Base-by-base conservation (phyloP, 1,140 invertebrate genomes). In the Ceratosolen solmsi region DNA sequence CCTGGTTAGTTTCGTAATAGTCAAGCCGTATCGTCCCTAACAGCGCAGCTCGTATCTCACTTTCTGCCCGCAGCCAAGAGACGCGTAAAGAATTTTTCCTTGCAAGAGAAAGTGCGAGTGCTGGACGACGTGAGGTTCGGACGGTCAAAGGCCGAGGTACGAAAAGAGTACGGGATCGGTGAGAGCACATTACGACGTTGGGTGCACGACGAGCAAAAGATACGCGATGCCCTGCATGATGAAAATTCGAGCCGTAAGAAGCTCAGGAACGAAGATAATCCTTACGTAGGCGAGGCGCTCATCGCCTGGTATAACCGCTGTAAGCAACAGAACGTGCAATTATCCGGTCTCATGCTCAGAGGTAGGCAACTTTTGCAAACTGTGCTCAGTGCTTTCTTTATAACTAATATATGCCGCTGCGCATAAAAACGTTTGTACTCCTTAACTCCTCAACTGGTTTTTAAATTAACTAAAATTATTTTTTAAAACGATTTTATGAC, bases 221-320 rank as follows among this genome's bases (percentile, higher is more conserved):
- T 82, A 25, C 74, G 80, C 3, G 74, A 76, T 71, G 74, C 74
- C 0, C 54, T 70, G 15, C 30, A 77, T 13, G 68, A 82, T 1
- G 74, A 76, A 51, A 82, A 70, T n/a, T 46, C 73, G 9, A 82
- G 63, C 25, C 72, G 74, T 15, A 82, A 56, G 54, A 82, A 82
- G 30, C 41, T 76, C 11, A 72, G 73, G 2, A 11, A 33, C 11
- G 80, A 77, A 2, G 73, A 77, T 68, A 77, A 82, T 74, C 80
- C 81, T 15, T 80, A 84, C 56, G 65, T 84, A 2, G 79, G 73
- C 25, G 84, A 83, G 73, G 84, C 80, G 7, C 41, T 80, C 25
- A 80, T 77, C 46, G 72, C 78, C 13, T 84, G 84, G 84, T 84
- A 83, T 60, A 84, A 70, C n/a, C 72, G 75, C 17, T 75, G 79